These are phyloP conservation scores for Anticlea derivata DNA, from an alignment of 2,888 invertebrate genomes.

Conservation along the genomic window DNA sequence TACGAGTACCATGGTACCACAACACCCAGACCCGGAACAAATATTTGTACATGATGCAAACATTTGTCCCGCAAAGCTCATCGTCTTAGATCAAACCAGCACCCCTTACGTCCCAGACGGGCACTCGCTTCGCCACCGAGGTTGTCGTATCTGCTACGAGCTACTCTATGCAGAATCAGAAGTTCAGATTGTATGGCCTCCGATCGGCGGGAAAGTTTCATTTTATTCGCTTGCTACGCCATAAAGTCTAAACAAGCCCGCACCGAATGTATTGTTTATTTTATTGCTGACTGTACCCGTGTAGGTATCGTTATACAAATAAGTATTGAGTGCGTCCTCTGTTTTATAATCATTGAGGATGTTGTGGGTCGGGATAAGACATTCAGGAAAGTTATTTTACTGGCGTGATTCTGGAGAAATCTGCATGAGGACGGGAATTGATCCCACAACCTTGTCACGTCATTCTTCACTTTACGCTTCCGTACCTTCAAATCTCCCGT, in stretches of 20 bases:
- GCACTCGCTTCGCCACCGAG: too few relatives aligned
- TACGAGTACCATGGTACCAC: too few relatives aligned
- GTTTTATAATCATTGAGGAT: slow-evolving; percentile 11
- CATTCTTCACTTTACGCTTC: too few relatives aligned
- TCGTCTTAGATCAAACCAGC: too few relatives aligned
- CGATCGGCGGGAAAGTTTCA: slow-evolving; percentile 52
- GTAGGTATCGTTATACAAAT: not conserved
- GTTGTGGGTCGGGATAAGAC: not conserved
- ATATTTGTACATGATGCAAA: too few relatives aligned
- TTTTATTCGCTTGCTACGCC: slow-evolving; percentile 40
- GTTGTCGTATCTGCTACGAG: not conserved
- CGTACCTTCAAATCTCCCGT: too few relatives aligned
- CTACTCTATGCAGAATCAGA: slow-evolving; percentile 24
- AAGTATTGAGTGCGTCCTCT: slow-evolving; percentile 7
- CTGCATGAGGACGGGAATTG: not conserved
- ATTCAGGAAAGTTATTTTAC: not conserved
- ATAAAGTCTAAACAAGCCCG: slow-evolving; percentile 31
- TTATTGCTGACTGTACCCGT: slow-evolving; percentile 36
- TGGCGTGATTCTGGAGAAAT: not conserved
- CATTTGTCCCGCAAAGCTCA: too few relatives aligned
- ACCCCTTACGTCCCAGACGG: too few relatives aligned
- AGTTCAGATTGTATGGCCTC: slow-evolving; percentile 52
- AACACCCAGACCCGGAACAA: too few relatives aligned
- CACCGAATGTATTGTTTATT: slow-evolving; percentile 41
- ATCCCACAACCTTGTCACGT: slow-evolving; percentile 9